phyloP scores from a whole-genome alignment of 2,888 invertebrate species.

The Plebejus argus region DNA sequence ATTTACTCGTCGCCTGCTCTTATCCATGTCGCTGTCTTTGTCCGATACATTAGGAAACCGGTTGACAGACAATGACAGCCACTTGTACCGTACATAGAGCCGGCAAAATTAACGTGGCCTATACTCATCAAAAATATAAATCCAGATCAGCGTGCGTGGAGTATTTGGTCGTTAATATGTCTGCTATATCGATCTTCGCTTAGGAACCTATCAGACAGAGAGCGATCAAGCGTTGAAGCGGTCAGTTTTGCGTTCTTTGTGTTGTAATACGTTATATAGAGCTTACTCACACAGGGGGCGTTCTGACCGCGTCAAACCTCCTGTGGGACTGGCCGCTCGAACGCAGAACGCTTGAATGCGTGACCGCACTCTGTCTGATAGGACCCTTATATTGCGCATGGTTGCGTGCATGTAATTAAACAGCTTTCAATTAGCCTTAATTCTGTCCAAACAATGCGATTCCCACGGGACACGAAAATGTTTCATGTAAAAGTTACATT shows the following conservation, averaged over 20 bases:
- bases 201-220: no score
- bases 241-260: no score
- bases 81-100: neutral
- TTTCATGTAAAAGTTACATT: neutral
- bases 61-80: neutral
- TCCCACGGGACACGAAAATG: neutral
- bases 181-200: neutral
- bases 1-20: no score
- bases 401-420: slow-evolving; percentile 17
- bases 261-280: no score
- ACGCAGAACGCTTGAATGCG: no score
- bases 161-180: neutral
- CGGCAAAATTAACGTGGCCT: no score
- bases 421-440: neutral
- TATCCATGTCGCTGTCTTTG: neutral
- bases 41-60: neutral
- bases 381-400: neutral
- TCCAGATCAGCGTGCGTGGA: neutral
- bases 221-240: no score
- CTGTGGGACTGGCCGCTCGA: no score
- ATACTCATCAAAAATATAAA: no score
- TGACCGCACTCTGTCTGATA: no score
- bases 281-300: no score
- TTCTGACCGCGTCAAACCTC: no score
- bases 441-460: neutral